A percentile compares a stretch with the other conserved stretches of the same genome.
These are phyloP conservation scores for Cheirogaleus major DNA, from an alignment of 2,797 vertebrate species.

Conservation along the genomic window DNA sequence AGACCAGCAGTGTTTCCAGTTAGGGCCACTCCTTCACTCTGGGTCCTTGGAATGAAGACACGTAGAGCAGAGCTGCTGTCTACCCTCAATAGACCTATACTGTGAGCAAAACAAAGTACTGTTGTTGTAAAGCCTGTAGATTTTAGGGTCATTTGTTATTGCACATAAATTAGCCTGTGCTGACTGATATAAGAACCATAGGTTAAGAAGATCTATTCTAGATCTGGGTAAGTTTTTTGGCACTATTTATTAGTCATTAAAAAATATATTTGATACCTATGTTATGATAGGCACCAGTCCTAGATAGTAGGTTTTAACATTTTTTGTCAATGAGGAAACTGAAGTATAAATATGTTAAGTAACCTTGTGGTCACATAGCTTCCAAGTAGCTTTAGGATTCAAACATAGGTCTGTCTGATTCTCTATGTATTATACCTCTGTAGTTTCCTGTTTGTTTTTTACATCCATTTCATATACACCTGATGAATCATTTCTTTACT, in stretches of 20 bases:
- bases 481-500: slow-evolving; percentile 28
- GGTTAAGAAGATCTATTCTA: background rate
- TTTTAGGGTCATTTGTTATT: background rate
- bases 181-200: background rate
- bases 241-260: background rate
- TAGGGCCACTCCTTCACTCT: background rate
- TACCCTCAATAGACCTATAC: background rate
- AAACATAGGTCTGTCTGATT: background rate
- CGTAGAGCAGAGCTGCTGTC: background rate
- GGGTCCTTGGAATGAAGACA: background rate
- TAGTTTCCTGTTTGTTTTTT: slow-evolving; percentile 31
- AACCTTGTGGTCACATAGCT: background rate
- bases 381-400: background rate
- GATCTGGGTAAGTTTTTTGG: background rate
- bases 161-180: background rate
- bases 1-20: background rate
- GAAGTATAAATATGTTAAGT: background rate
- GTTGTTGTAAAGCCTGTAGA: background rate
- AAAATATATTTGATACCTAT: background rate
- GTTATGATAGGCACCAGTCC: background rate
- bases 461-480: background rate
- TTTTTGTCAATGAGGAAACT: background rate
- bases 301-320: background rate
- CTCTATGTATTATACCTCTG: background rate
- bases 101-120: background rate